Base-by-base conservation (phyloP, 2,797 vertebrate species). In the Mareca penelope region DNA sequence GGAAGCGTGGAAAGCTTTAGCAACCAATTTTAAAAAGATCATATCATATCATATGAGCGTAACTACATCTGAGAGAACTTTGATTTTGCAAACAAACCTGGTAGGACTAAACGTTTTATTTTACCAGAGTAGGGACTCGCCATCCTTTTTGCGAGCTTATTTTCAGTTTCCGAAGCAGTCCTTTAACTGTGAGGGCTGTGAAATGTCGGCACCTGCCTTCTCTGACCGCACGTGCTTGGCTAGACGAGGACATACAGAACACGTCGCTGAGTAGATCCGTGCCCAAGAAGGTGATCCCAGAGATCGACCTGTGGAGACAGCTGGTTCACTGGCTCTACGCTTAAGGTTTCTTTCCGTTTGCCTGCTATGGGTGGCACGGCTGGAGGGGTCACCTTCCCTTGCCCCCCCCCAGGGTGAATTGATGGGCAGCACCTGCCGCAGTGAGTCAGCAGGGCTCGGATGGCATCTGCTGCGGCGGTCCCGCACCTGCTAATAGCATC, bases 331-430 rank as follows among this genome's bases (percentile, higher is more conserved):
- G 88, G 23, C 42, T 4, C 5, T 56, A 29, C 4, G 6, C 70
- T 80, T 75, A 10, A 59, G 17, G 26, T 48, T 80, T 81, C 64
- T 70, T 48, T 88, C 26, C 35, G n/a, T 80, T 89, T 88, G 63
- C 79, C 2, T 0, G 37, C 35, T 64, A 8, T 44, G 70, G 37
- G 31, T 86, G 77, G 40, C 50, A 46, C 4, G 35, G 29, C 44
- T 31, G 61, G 77, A 86, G 39, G 44, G 83, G 71, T 92, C 88
- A 94, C 75, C 81, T 96, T 93, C 78, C 56, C 29, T n/a, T 40
- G 44, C 28, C 46, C 37, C 35, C 33, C 21, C 33, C 24, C 4
- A 5, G 37, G 15, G 40, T n/a, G 52, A 50, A 14, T 35, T 88
- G 93, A 71, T 0, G 7, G 83, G 82, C 80, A 92, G 78, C 95